Conservation (phyloP, 2,113 vertebrate species). For the Xiphias gladius region DNA sequence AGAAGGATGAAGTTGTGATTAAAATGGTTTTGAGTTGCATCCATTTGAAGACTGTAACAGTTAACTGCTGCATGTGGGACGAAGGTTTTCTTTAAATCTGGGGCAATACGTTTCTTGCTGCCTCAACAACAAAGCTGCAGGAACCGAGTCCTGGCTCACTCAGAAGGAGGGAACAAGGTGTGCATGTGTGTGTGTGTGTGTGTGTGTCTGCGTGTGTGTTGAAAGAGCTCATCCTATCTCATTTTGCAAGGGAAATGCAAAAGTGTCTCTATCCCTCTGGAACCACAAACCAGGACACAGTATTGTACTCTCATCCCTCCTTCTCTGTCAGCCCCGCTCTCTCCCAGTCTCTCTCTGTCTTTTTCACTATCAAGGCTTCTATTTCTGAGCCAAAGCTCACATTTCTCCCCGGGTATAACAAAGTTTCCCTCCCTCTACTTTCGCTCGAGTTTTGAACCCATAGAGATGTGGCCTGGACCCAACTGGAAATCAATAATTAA, state of each 20-base stretch:
- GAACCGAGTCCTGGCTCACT: slow-evolving; percentile 57
- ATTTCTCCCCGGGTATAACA: slow-evolving; percentile 39
- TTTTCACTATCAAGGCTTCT: slow-evolving; percentile 44
- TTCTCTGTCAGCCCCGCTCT: slow-evolving; percentile 18
- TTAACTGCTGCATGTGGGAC: slow-evolving; percentile 28
- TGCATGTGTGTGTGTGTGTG: slow-evolving; percentile 38
- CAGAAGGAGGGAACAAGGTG: slow-evolving; percentile 51
- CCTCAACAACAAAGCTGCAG: slow-evolving; percentile 75
- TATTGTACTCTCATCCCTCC: slow-evolving; percentile 56
- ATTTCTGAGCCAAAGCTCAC: slow-evolving; percentile 65
- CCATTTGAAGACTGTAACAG: slow-evolving; percentile 31
- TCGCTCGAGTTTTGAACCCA: slow-evolving; percentile 3
- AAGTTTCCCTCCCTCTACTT: slow-evolving; percentile 51
- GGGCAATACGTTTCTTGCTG: slow-evolving; percentile 77
- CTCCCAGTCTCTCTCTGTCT: slow-evolving; percentile 43
- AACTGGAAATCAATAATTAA: slow-evolving; percentile 32
- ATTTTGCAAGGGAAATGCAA: slow-evolving; percentile 70
- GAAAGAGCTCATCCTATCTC: slow-evolving; percentile 70
- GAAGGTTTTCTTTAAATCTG: slow-evolving; percentile 70
- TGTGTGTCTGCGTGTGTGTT: slow-evolving; percentile 51
- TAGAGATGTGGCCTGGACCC: slow-evolving; percentile 28
- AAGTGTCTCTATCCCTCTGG: slow-evolving; percentile 75
- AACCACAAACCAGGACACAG: slow-evolving; percentile 81
- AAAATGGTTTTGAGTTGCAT: neutral
- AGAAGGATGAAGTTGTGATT: neutral